Conservation (phyloP, 2,797 vertebrate species). For the Calcarius lapponicus region DNA sequence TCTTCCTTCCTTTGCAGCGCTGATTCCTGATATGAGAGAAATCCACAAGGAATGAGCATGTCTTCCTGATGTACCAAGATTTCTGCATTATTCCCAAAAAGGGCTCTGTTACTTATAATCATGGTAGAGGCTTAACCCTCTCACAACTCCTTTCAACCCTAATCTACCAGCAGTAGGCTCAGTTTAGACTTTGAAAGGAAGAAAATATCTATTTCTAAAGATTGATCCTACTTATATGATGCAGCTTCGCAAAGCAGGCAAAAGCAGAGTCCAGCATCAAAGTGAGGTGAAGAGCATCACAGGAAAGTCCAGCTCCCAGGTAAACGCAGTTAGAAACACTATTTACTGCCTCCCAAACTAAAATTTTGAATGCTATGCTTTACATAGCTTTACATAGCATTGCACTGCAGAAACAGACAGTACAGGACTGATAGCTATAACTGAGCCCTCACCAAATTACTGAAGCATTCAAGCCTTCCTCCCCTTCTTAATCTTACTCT, state of each 20-base stretch:
- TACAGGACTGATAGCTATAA: background rate
- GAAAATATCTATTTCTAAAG: background rate
- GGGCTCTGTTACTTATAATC: background rate
- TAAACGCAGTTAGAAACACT: background rate
- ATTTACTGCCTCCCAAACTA: background rate
- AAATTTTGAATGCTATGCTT: background rate
- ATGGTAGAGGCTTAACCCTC: background rate
- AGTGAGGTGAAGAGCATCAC: background rate
- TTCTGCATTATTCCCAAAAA: background rate
- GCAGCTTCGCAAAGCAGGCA: background rate
- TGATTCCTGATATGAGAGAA: background rate
- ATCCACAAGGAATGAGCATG: accelerated
- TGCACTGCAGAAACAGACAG: background rate
- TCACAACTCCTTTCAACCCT: background rate
- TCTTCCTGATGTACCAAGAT: background rate
- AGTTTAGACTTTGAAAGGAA: background rate
- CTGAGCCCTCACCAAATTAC: background rate
- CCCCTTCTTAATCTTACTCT: background rate
- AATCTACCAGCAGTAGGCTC: background rate
- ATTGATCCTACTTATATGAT: background rate
- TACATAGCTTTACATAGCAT: background rate
- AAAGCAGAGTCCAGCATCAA: background rate
- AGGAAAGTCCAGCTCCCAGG: background rate
- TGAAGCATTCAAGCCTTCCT: background rate
- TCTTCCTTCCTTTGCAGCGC: background rate